phyloP scores from a whole-genome alignment of 2,888 invertebrate genomes.

The Nycteola revayana region DNA sequence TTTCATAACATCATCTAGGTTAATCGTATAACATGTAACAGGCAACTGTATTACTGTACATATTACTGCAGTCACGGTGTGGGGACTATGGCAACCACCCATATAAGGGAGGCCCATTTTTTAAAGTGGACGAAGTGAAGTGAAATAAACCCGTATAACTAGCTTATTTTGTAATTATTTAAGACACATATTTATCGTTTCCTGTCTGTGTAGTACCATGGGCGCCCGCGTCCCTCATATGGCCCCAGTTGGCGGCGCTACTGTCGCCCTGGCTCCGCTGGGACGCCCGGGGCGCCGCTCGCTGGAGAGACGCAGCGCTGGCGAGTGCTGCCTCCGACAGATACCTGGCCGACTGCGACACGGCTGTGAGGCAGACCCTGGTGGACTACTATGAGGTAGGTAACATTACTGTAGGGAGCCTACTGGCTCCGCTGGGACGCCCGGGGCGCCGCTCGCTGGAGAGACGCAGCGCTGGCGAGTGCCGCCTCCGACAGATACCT shows the following conservation, averaged over 20 bases:
- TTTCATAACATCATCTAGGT: no score
- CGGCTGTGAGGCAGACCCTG: slow-evolving; percentile 72
- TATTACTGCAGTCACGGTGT: no score
- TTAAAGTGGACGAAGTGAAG: no score
- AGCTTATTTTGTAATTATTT: no score
- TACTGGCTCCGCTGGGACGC: slow-evolving; percentile 85
- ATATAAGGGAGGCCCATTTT: no score
- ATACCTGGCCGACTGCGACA: slow-evolving; percentile 79
- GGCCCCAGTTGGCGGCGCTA: slow-evolving; percentile 85
- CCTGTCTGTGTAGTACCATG: slow-evolving; percentile 86
- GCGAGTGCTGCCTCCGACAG: slow-evolving; percentile 83
- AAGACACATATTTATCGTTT: no score
- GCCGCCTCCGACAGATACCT: slow-evolving; percentile 85
- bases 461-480: slow-evolving; percentile 81
- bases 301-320: slow-evolving; percentile 84
- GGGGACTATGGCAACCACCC: no score
- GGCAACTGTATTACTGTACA: no score
- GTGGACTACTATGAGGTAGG: slow-evolving; percentile 83
- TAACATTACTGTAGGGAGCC: no score
- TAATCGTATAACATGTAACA: no score
- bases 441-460: slow-evolving; percentile 85
- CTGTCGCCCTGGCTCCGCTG: slow-evolving; percentile 86
- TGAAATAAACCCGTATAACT: no score
- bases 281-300: slow-evolving; percentile 83
- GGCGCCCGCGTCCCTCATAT: slow-evolving; percentile 86